Evolutionary conservation across 1,140 invertebrate species (phyloP).

Genomic region (Chrysopa pallens): DNA sequence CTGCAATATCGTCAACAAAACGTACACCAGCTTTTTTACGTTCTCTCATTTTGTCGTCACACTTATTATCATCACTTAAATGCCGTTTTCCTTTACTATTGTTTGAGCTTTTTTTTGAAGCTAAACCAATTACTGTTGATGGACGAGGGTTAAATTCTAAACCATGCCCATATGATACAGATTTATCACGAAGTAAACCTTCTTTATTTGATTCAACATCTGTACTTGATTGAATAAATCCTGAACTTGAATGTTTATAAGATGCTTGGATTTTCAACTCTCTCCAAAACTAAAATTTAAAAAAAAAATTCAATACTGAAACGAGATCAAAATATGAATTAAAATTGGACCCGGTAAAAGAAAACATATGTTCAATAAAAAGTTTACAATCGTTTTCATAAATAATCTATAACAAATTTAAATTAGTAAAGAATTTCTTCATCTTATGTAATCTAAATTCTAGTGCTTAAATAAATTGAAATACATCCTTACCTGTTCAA

Average conservation of each 20-base stretch:
- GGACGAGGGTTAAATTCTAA: slow-evolving; percentile 43
- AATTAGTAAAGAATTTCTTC: no score
- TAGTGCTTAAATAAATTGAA: no score
- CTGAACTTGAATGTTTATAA: slow-evolving; percentile 24
- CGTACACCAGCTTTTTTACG: background rate
- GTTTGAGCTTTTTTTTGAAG: slow-evolving; percentile 10
- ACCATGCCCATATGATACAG: slow-evolving; percentile 50
- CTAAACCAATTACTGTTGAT: slow-evolving; percentile 41
- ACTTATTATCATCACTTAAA: background rate
- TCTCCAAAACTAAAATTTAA: slow-evolving; percentile 38
- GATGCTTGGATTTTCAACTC: slow-evolving; percentile 38
- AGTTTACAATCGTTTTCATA: no score
- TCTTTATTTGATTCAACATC: slow-evolving; percentile 20
- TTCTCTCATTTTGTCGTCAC: slow-evolving; percentile 2
- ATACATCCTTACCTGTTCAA: slow-evolving; percentile 34
- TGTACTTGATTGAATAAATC: slow-evolving; percentile 13
- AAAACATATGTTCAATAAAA: no score
- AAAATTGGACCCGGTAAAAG: no score
- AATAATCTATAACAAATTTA: no score
- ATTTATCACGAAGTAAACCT: slow-evolving; percentile 35
- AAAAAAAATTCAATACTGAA: no score
- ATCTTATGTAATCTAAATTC: no score
- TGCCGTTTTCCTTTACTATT: no score
- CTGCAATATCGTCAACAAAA: background rate
- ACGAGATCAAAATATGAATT: no score